Conservation (phyloP, 2,888 invertebrate genomes). For the Agrenia bidenticulata region DNA sequence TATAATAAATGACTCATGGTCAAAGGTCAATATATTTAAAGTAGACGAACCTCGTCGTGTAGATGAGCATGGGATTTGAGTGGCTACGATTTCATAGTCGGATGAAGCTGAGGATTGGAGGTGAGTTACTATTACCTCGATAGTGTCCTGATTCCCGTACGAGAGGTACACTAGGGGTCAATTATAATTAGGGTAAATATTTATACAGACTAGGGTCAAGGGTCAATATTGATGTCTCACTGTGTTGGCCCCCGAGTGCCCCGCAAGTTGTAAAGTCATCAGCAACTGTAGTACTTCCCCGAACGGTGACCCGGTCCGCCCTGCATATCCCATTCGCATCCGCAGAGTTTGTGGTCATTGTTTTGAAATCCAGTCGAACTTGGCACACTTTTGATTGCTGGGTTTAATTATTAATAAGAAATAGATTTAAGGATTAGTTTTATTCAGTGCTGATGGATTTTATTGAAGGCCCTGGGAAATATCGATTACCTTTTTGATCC, state of each 20-base stretch:
- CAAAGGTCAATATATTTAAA: no score
- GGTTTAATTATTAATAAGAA: no score
- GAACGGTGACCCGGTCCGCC: conserved; percentile 23
- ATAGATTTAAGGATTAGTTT: no score
- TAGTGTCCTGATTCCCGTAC: conserved; percentile 28
- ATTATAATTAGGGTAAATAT: background rate
- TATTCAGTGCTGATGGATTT: no score
- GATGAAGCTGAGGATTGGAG: background rate
- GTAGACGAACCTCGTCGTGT: conserved; percentile 17
- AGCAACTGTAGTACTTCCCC: conserved; percentile 16
- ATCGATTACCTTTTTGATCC: conserved; percentile 33
- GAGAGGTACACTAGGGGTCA: conserved; percentile 34
- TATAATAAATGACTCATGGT: background rate
- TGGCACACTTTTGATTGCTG: conserved; percentile 41
- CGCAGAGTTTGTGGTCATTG: background rate
- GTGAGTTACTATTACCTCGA: conserved; percentile 21
- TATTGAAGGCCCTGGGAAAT: no score
- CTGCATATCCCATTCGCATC: conserved; percentile 20
- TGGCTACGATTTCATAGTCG: conserved; percentile 22
- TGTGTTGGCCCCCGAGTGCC: conserved; percentile 28
- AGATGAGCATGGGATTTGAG: conserved; percentile 32
- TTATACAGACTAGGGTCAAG: background rate
- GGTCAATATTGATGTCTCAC: conserved; percentile 20
- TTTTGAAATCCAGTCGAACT: conserved; percentile 33
- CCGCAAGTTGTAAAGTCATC: conserved; percentile 34